A percentile compares a stretch with the other conserved stretches of the same genome.
Evolutionary conservation across 2,113 vertebrate species (phyloP).

Genomic region (Ginglymostoma cirratum): DNA sequence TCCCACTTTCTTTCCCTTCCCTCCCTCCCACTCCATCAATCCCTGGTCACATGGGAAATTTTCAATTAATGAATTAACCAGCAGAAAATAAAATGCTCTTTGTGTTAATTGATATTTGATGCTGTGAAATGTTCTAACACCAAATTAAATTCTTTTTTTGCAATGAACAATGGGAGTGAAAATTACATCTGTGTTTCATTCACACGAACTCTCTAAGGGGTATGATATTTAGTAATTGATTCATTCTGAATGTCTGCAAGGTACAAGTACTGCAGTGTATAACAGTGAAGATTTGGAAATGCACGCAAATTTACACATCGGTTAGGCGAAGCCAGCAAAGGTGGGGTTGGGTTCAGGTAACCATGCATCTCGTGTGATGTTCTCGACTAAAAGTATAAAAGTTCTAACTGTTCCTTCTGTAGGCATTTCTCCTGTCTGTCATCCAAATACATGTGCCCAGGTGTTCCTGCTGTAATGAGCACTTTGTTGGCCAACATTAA

Average conservation of each 20-base stretch:
- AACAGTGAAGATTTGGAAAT: neutral
- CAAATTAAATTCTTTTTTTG: neutral
- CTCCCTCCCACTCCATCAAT: neutral
- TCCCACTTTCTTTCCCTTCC: neutral
- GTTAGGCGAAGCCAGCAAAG: too few species aligned
- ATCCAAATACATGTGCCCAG: slow-evolving; percentile 94
- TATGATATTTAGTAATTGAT: neutral
- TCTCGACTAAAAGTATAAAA: neutral
- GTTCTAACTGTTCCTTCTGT: slow-evolving; percentile 45
- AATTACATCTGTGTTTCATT: neutral
- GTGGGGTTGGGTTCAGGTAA: neutral
- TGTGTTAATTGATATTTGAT: neutral
- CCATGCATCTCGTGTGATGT: neutral
- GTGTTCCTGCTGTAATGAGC: slow-evolving; percentile 95
- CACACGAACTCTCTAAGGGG: neutral
- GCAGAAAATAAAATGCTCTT: neutral
- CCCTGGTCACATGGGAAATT: neutral
- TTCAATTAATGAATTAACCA: neutral
- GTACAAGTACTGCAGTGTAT: neutral
- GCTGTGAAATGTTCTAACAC: neutral
- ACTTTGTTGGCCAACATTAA: slow-evolving; percentile 94
- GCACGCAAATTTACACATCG: neutral
- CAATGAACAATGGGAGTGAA: neutral
- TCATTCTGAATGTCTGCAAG: neutral
- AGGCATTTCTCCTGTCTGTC: slow-evolving; percentile 97